Conservation (phyloP, 2,113 vertebrate species). For the Addax nasomaculatus region DNA sequence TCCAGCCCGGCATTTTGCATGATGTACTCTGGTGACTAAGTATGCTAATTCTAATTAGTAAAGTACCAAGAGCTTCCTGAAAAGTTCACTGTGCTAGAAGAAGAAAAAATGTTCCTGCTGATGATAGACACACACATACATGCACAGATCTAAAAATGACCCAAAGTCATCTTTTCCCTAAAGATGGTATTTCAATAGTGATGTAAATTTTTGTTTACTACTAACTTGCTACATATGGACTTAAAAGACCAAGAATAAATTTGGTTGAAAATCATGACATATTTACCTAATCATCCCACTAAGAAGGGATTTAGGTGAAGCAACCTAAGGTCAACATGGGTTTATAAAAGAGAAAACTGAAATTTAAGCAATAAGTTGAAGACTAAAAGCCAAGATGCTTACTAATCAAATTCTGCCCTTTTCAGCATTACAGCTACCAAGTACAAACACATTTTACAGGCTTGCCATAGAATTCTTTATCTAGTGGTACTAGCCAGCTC, state of each 20-base stretch:
- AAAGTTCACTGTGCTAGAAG: neutral
- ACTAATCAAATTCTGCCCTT: neutral
- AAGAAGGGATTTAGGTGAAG: neutral
- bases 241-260: neutral
- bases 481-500: neutral
- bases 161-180: neutral
- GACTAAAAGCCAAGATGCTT: neutral
- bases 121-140: neutral
- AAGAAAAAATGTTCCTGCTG: neutral
- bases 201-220: neutral
- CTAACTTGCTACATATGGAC: neutral
- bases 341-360: neutral
- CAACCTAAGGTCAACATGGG: neutral
- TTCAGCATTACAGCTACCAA: neutral
- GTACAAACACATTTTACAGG: neutral
- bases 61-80: neutral
- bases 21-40: neutral
- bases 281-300: neutral
- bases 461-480: neutral
- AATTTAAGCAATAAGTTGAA: neutral
- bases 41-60: neutral
- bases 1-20: neutral
- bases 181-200: neutral
- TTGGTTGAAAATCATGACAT: neutral
- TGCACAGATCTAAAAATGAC: neutral